These are phyloP conservation scores for Heteropelma amictum DNA, from an alignment of 2,888 invertebrate genomes.

Conservation along the genomic window DNA sequence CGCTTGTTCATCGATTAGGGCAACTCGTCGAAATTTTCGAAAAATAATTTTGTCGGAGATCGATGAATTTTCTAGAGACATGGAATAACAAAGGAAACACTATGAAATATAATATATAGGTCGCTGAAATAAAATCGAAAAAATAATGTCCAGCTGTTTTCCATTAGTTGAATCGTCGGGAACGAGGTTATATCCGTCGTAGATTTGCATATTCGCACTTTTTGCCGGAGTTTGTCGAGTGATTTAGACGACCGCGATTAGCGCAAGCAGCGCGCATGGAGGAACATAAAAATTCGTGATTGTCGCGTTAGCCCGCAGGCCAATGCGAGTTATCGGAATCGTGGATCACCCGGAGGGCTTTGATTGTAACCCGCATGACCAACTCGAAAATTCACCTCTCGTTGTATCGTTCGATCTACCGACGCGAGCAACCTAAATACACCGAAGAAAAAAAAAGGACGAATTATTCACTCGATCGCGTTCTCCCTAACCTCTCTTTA, in stretches of 20 bases:
- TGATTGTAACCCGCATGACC: slow-evolving; percentile 19
- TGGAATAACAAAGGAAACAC: too few species aligned
- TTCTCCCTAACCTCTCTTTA: too few species aligned
- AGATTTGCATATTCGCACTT: not conserved
- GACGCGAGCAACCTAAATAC: slow-evolving; percentile 11
- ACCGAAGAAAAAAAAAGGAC: not conserved
- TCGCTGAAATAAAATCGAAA: too few species aligned
- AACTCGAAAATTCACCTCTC: not conserved
- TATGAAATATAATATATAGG: too few species aligned
- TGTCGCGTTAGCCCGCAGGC: slow-evolving; percentile 44
- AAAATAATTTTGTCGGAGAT: too few species aligned
- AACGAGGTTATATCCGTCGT: too few species aligned
- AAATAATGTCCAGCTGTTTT: too few species aligned
- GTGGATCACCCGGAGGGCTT: slow-evolving; percentile 21
- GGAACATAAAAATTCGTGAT: slow-evolving; percentile 25
- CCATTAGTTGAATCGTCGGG: not conserved
- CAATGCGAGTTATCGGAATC: slow-evolving; percentile 25
- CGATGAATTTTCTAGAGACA: too few species aligned
- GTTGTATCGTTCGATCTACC: not conserved
- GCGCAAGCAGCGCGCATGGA: not conserved
- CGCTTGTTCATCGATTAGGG: too few species aligned
- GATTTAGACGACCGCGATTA: slow-evolving; percentile 19
- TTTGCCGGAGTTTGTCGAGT: not conserved
- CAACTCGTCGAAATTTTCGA: too few species aligned
- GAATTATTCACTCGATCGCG: too few species aligned